These are phyloP conservation scores for Tribolium castaneum DNA, from an alignment of 1,140 invertebrate species.

Conservation along the genomic window DNA sequence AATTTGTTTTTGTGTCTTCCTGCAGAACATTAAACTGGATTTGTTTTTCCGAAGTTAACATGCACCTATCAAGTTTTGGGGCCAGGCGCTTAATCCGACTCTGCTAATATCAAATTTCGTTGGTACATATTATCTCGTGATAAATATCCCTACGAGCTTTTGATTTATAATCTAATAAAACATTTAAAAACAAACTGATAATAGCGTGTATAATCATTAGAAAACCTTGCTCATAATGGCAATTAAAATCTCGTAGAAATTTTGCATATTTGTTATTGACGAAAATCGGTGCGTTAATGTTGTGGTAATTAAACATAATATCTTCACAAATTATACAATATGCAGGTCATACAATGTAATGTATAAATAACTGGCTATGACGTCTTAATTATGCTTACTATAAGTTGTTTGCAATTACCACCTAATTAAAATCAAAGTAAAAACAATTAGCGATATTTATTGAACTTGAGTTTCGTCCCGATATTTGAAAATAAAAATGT, in stretches of 20 bases:
- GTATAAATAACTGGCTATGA: conserved; percentile 32
- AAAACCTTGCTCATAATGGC: conserved; percentile 14
- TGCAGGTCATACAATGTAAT: conserved; percentile 28
- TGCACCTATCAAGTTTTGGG: too few relatives aligned
- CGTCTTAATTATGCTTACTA: conserved; percentile 22
- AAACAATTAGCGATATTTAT: conserved; percentile 8
- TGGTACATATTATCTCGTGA: conserved; percentile 24
- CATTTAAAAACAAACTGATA: conserved; percentile 40
- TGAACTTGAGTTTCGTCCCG: neutral
- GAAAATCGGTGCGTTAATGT: neutral
- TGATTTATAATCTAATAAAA: conserved; percentile 41
- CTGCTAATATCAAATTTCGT: neutral
- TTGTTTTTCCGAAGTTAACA: too few relatives aligned
- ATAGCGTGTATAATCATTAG: conserved; percentile 29
- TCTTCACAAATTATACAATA: conserved; percentile 17
- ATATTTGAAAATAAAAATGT: conserved; percentile 17
- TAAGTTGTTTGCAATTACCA: conserved; percentile 37
- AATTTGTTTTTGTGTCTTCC: too few relatives aligned
- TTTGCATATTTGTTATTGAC: conserved; percentile 2
- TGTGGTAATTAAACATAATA: conserved; percentile 21
- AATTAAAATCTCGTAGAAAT: conserved; percentile 7
- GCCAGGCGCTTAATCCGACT: too few relatives aligned
- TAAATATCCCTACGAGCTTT: conserved; percentile 34
- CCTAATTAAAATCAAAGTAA: conserved; percentile 26
- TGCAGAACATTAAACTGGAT: too few relatives aligned